phyloP scores from a whole-genome alignment of 2,797 vertebrate species.

The Dryobates pubescens region DNA sequence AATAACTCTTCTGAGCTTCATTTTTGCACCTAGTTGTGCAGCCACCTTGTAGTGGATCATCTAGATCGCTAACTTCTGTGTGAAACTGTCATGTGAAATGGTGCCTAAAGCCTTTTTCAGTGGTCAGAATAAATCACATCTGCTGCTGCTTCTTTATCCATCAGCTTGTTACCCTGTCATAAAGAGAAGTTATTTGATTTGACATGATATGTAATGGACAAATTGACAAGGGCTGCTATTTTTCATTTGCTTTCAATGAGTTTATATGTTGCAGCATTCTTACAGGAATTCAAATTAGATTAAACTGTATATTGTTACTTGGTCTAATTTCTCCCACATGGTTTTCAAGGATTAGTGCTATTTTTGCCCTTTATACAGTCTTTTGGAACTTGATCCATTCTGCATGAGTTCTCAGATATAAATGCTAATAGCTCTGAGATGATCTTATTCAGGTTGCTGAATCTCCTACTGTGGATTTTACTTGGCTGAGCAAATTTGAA shows the following conservation, averaged over 20 bases:
- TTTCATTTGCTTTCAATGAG: background rate
- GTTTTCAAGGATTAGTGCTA: background rate
- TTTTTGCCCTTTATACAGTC: constrained; percentile 14
- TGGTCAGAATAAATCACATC: constrained; percentile 33
- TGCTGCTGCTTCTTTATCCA: background rate
- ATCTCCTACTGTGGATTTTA: constrained; percentile 37
- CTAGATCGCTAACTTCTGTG: background rate
- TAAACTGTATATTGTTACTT: background rate
- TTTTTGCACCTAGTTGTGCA: constrained; percentile 2
- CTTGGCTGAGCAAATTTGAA: constrained; percentile 30
- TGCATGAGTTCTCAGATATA: constrained; percentile 20
- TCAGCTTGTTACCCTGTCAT: background rate
- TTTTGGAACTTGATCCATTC: constrained; percentile 1
- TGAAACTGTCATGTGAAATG: constrained; percentile 14
- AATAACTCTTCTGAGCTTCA: background rate
- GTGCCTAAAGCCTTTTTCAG: background rate
- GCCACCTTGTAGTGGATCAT: background rate
- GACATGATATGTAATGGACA: background rate
- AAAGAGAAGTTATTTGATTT: constrained; percentile 31
- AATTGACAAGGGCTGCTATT: background rate
- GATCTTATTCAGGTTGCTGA: constrained; percentile 3
- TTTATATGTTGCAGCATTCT: background rate
- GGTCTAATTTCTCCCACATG: background rate
- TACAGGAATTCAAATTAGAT: background rate
- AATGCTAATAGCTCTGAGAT: background rate